A percentile compares a stretch with the other conserved stretches of the same genome.
Conservation (phyloP, 35 echinoderm and acorn worm species). For the Stichopus chloronotus region DNA sequence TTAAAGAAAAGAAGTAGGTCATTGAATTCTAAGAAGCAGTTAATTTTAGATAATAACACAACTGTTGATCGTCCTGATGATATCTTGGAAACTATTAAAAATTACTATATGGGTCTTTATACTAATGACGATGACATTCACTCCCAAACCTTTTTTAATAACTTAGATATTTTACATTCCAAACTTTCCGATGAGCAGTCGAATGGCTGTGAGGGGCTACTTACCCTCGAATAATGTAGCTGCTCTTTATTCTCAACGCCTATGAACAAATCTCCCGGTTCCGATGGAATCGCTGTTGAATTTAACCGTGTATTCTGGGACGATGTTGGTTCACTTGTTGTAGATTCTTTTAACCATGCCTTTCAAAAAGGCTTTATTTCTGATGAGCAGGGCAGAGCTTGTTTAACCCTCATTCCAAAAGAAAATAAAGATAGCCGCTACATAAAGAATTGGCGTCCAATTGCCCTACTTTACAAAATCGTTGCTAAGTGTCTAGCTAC, state of each 20-base stretch:
- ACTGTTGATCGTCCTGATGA: too few relatives aligned
- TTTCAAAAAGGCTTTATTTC: too few relatives aligned
- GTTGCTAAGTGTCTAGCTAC: not conserved
- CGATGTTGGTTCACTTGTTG: not conserved
- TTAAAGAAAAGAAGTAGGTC: too few relatives aligned
- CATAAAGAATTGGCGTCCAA: not conserved
- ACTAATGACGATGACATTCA: not conserved
- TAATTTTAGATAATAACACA: too few relatives aligned
- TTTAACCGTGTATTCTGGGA: conserved; percentile 8
- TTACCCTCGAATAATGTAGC: not conserved
- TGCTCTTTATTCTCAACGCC: not conserved
- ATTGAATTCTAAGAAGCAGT: too few relatives aligned
- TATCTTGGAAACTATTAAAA: not conserved
- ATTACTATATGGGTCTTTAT: not conserved
- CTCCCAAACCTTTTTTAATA: not conserved
- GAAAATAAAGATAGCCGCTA: not conserved
- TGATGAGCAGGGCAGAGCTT: conserved; percentile 17
- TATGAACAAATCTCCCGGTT: not conserved
- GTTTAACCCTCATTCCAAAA: not conserved
- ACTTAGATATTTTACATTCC: conserved; percentile 1
- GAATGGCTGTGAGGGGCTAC: too few relatives aligned
- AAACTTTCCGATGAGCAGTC: not conserved
- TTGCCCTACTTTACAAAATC: not conserved
- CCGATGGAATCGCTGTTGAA: not conserved
- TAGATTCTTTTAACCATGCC: not conserved